phyloP scores from a whole-genome alignment of 2,888 invertebrate species.

The Chouioia cunea region DNA sequence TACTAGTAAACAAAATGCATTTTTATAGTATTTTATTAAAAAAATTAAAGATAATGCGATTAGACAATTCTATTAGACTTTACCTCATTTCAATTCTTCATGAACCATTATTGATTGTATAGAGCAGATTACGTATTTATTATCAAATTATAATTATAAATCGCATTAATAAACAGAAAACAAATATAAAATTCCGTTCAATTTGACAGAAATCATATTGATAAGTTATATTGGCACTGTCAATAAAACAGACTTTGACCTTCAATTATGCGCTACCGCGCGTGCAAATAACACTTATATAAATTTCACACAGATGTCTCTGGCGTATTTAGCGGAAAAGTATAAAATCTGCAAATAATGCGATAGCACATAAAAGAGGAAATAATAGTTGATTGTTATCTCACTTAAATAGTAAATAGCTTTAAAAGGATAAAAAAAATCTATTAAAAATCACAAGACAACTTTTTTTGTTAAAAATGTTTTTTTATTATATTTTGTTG shows the following conservation, averaged over 20 bases:
- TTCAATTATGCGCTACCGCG: neutral
- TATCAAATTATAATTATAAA: conserved; percentile 6
- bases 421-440: conserved; percentile 9
- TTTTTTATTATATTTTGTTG: conserved; percentile 28
- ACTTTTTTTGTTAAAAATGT: neutral
- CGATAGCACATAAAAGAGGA: neutral
- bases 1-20: neutral
- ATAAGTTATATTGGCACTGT: conserved; percentile 35
- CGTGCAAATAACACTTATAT: neutral
- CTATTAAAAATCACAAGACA: conserved; percentile 8
- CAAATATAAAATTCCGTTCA: conserved; percentile 9
- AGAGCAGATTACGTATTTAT: no score
- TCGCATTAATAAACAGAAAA: neutral
- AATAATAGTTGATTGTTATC: neutral
- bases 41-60: conserved; percentile 7
- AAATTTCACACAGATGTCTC: conserved; percentile 2
- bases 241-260: conserved; percentile 39
- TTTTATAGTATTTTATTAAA: conserved; percentile 2
- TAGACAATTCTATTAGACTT: neutral
- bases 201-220: conserved; percentile 53
- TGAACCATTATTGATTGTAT: neutral
- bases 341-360: neutral
- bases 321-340: neutral
- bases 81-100: neutral
- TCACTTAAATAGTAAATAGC: conserved; percentile 3